Percentiles rank a stretch among this genome's conserved stretches.
phyloP scores from a whole-genome alignment of 2,113 vertebrate genomes.

The Genyomyrus donnyi region DNA sequence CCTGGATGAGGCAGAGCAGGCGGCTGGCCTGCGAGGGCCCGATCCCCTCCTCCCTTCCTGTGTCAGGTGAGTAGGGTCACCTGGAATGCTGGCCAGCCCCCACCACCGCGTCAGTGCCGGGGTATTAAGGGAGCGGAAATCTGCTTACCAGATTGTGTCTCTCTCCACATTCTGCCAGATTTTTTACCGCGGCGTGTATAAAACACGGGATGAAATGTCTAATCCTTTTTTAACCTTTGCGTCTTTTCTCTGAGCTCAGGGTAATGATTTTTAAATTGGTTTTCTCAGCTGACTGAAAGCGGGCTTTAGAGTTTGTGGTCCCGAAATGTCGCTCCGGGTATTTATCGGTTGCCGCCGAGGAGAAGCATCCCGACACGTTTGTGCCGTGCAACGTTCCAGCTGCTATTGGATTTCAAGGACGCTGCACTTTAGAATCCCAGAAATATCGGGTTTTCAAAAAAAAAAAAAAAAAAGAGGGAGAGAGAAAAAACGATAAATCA shows the following conservation, averaged over 20 bases:
- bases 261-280: constrained; percentile 42
- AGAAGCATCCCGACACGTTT: constrained; percentile 20
- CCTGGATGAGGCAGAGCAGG: background rate
- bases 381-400: background rate
- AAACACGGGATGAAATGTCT: constrained; percentile 43
- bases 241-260: constrained; percentile 30
- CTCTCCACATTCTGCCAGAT: constrained; percentile 29
- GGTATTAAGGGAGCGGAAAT: constrained; percentile 41
- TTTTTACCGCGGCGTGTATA: constrained; percentile 42
- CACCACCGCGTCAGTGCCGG: constrained; percentile 23
- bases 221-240: constrained; percentile 49
- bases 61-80: constrained; percentile 29
- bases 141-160: constrained; percentile 47
- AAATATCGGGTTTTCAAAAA: constrained; percentile 12
- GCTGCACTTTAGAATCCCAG: constrained; percentile 11
- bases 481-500: constrained; percentile 1
- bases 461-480: background rate
- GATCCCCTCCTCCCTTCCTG: background rate
- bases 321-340: background rate
- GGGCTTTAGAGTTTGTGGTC: constrained; percentile 27
- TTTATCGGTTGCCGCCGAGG: background rate
- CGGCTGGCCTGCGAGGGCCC: background rate
- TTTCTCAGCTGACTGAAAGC: constrained; percentile 17
- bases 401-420: constrained; percentile 11
- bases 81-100: constrained; percentile 31